Base-by-base conservation (phyloP, 2,888 invertebrate genomes). In the Yponomeuta evonymella region DNA sequence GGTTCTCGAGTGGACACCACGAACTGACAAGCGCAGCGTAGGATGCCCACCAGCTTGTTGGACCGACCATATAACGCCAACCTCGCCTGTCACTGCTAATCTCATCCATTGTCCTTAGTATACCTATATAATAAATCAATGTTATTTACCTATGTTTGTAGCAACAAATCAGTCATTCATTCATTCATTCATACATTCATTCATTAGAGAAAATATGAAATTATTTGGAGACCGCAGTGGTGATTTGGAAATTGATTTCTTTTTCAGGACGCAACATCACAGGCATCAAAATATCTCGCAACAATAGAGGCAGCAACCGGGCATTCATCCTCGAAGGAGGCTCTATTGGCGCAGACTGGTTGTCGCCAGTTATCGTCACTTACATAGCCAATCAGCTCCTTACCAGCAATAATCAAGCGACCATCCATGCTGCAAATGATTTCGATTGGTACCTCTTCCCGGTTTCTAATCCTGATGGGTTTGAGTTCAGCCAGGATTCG, bases 281-380 rank as follows among this genome's bases (percentile, higher is more conserved):
- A 67, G 88, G 80, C 72, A 87, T 82, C 0, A 89, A 74, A 78
- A 89, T 92, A 69, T 82, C 89, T 1, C 80, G 88, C 29, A 79
- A 10, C 8, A 58, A 15, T 51, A 33, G 83, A 0, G 74, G 80
- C 43, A 80, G 82, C 12, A 79, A 74, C 1, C 81, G 82, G 2
- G 83, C 79, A 0, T 83, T 92, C 65, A 79, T 90, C 63, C 76
- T 92, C 0, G 86, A 89, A 78, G 90, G 86, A 51, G 94, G 94
- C 64, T 95, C 96, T 76, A 93, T 96, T 73, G 96, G 94, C 0
- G 94, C 97, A 67, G 97, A 97, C 83, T 97, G 95, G 96, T 92
- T 96, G 6, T 93, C 94, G 0, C 94, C 95, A 0, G 94, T 95
- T 0, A 91, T 94, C 0, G 83, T 94, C 0, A 94, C 95, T 0